These are phyloP conservation scores for Aix galericulata DNA, from an alignment of 2,113 vertebrate species.

Conservation along the genomic window DNA sequence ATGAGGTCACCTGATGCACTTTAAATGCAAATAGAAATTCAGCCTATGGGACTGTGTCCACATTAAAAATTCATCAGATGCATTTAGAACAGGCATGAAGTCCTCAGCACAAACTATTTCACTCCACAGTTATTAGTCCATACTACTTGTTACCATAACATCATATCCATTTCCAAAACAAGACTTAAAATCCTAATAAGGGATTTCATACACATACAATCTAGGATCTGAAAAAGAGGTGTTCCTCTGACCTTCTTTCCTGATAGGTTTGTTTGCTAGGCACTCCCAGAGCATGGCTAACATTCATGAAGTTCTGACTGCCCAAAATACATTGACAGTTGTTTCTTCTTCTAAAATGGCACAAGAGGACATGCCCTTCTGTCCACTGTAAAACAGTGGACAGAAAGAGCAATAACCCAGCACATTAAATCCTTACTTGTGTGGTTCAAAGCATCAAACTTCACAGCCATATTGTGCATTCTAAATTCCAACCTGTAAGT, in stretches of 20 bases:
- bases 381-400: background rate
- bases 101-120: background rate
- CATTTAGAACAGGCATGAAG: background rate
- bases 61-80: background rate
- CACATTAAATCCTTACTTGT: background rate
- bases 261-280: background rate
- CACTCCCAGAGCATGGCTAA: background rate
- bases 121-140: background rate
- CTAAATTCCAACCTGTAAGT: background rate
- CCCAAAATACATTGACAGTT: background rate
- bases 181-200: background rate
- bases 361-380: background rate
- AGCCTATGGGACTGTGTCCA: background rate
- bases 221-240: background rate
- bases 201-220: background rate
- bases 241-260: background rate
- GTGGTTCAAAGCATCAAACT: background rate
- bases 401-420: background rate
- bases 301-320: background rate
- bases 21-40: conserved; percentile 25
- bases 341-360: background rate
- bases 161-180: background rate
- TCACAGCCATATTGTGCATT: background rate
- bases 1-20: background rate
- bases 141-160: background rate